Conservation (phyloP, 2,888 invertebrate species). For the Drosophila pseudotalamancana region DNA sequence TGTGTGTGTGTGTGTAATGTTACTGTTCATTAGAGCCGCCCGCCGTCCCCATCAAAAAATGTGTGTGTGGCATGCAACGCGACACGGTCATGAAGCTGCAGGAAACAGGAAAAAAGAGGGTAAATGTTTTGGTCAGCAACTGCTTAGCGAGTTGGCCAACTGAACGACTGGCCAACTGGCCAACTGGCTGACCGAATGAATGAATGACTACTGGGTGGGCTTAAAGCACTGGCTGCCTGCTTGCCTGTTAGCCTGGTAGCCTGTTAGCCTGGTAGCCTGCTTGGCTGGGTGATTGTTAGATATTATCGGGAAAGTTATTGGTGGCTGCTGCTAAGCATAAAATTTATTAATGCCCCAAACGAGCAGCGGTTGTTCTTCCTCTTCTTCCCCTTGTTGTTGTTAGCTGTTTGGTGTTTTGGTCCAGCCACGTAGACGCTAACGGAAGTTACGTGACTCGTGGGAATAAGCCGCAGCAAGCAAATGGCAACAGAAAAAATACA, state of each 20-base stretch:
- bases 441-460: constrained; percentile 77
- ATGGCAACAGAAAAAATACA: constrained; percentile 8
- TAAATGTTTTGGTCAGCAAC: constrained; percentile 35
- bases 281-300: constrained; percentile 67
- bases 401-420: constrained; percentile 11
- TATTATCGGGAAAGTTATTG: constrained; percentile 76
- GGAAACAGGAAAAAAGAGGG: constrained; percentile 41
- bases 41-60: constrained; percentile 36
- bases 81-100: constrained; percentile 42
- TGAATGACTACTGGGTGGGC: constrained; percentile 3
- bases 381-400: background rate
- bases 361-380: constrained; percentile 30
- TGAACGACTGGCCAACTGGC: background rate
- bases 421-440: constrained; percentile 60
- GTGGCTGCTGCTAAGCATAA: constrained; percentile 69
- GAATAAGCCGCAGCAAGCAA: constrained; percentile 56
- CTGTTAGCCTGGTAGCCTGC: too few relatives aligned
- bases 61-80: constrained; percentile 64
- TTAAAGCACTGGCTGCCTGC: constrained; percentile 6
- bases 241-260: too few relatives aligned
- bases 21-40: constrained; percentile 66
- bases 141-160: constrained; percentile 41
- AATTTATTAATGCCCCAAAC: constrained; percentile 70
- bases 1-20: constrained; percentile 12
- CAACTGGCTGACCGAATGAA: constrained; percentile 2